A percentile compares a stretch with the other conserved stretches of the same genome.
Conservation (phyloP, 2,888 invertebrate species). For the Panzeria rudis region DNA sequence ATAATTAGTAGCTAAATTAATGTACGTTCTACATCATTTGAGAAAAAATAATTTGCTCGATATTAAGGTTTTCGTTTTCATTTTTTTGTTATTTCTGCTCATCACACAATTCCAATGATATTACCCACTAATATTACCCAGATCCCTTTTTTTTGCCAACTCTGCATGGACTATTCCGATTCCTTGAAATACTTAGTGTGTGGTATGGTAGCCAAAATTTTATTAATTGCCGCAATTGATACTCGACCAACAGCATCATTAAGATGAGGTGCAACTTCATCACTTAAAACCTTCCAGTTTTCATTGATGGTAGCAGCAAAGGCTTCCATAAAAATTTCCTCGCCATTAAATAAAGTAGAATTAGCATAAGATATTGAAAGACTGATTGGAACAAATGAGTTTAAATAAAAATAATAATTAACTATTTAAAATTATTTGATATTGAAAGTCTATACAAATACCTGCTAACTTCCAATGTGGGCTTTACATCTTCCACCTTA, state of each 20-base stretch:
- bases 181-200: conserved; percentile 46
- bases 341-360: conserved; percentile 63
- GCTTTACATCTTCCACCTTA: conserved; percentile 26
- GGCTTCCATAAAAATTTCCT: conserved; percentile 48
- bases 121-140: too few relatives aligned
- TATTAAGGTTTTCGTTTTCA: too few relatives aligned
- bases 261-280: conserved; percentile 54
- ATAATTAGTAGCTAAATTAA: too few relatives aligned
- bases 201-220: conserved; percentile 50
- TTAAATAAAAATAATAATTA: too few relatives aligned
- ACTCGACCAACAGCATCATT: conserved; percentile 24
- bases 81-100: too few relatives aligned
- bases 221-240: not conserved
- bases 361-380: conserved; percentile 24
- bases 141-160: conserved; percentile 20
- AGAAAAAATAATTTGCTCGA: too few relatives aligned
- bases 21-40: too few relatives aligned
- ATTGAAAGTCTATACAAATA: not conserved
- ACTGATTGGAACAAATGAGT: not conserved
- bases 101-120: too few relatives aligned
- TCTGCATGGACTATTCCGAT: not conserved
- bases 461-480: conserved; percentile 42
- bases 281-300: conserved; percentile 57
- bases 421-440: not conserved
- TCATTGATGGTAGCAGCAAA: conserved; percentile 60